Evolutionary conservation across 2,113 vertebrate species (phyloP), one percentile per base, ranked within the genome.

Genomic region (Sinocyclocheilus maitianheensis): DNA sequence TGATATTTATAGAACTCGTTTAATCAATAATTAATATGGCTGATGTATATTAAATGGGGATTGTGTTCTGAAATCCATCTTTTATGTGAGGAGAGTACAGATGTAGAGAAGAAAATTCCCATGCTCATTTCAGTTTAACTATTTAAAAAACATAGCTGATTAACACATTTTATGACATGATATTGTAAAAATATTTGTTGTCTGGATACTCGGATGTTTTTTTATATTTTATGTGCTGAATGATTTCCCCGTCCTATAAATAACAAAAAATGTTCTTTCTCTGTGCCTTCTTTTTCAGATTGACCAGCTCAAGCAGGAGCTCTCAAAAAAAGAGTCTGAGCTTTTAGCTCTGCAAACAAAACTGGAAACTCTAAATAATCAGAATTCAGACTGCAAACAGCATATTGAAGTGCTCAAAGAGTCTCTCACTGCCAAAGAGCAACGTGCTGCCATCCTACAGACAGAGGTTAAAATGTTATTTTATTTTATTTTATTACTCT

Each of bases 331-430:
- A 92, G 98, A 99, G 91, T 98, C 98, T 0, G 98, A 99, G 95
- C 96, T 99, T 92, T 95, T 99, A 93, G 98, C 97, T 94, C 96
- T 99, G 95, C 98, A 99, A 96, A 99, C 98, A 67, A 99, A 99
- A 93, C 97, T 99, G 88, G 98, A 99, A 95, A 99, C 98, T 77
- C 96, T 99, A 92, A 98, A 97, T 95, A 99, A 99, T 95, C 98
- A 99, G 93, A 99, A 99, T 94, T 99, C 98, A 22, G 98, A 99
- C 96, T 99, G 98, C 94, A 99, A 99, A 93, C 98, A 99, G 96
- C 98, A 99, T 94, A 99, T 99, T 60, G 98, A 99, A 95, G 98
- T 99, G 94, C 97, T 99, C 92, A 99, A 99, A 95, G 98, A 99
- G 95, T 99, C 98, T 26, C 97, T 99, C 94, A 99, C 98, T 95